phyloP scores from a whole-genome alignment of 2,797 vertebrate species.

The Pteropus rufus region DNA sequence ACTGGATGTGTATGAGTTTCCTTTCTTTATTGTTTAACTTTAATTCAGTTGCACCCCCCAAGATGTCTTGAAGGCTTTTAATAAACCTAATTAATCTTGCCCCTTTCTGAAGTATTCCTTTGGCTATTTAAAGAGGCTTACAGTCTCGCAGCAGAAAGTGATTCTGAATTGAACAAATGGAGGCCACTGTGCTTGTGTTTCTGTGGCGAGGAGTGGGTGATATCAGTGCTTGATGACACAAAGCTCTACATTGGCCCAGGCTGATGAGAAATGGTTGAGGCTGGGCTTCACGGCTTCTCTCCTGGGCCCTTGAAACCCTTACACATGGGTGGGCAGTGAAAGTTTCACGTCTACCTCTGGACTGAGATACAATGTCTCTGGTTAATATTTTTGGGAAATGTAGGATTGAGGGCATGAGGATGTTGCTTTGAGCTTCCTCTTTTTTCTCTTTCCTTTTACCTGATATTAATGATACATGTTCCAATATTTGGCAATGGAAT shows the following conservation, averaged over 20 bases:
- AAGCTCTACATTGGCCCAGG: not conserved
- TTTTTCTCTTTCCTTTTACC: not conserved
- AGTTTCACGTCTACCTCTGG: too few relatives aligned
- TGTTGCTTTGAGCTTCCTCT: not conserved
- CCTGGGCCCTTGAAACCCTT: not conserved
- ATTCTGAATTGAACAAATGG: not conserved
- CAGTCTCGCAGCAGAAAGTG: not conserved
- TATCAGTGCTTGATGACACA: rapidly evolving
- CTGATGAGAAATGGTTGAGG: not conserved
- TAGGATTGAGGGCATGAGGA: not conserved
- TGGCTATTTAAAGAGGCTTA: slow-evolving; percentile 36
- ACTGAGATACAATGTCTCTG: not conserved
- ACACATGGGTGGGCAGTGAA: not conserved
- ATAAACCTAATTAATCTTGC: slow-evolving; percentile 11
- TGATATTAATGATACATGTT: not conserved
- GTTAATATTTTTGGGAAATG: not conserved
- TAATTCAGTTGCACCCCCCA: not conserved
- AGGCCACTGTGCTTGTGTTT: not conserved
- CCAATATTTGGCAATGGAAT: not conserved
- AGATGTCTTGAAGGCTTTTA: not conserved
- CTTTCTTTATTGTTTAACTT: not conserved
- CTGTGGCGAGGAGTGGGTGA: rapidly evolving
- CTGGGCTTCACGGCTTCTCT: not conserved
- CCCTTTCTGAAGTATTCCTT: not conserved
- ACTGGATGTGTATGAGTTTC: not conserved